Base-by-base conservation (phyloP, 2,113 vertebrate genomes). In the Tragelaphus strepsiceros region DNA sequence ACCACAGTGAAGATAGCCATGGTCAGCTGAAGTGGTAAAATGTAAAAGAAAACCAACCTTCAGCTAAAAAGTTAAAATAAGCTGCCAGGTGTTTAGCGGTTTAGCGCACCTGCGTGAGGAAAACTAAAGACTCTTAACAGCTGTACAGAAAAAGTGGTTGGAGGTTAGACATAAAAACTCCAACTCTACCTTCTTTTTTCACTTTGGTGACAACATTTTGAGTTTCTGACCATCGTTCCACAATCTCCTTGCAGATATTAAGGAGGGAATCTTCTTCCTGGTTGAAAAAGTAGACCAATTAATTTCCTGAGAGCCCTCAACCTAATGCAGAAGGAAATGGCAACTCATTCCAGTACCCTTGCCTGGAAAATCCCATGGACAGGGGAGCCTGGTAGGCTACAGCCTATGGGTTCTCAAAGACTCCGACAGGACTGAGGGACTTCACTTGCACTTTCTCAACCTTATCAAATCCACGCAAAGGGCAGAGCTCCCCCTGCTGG, bases 181-280 rank as follows among this genome's bases (percentile, higher is more conserved):
- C 90, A 95, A 96, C 88, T 19, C 92, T 99, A 99, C 99, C 99
- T 99, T 99, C 98, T 84, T 98, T 98, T 96, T 99, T 98, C 91
- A 98, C 98, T 97, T 98, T 97, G 78, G 98, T 96, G 32, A 97
- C 97, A 53, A 98, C 94, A 91, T 64, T 98, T 88, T 98, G 99
- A 11, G 98, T 96, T 59, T 99, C 99, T 2, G 99, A 98, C 99
- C 99, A 99, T 92, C 99, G 99, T 80, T 99, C 97, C 74, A 99
- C 99, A 53, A 99, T 99, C 98, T 99, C 99, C 96, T 98, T 99
- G 98, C 99, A 99, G 78, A 99, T 99, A 46, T 99, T 99, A 8
- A 98, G 99, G 49, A 99, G 89, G 0, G 99, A 98, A 93, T 99
- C 99, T 98, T 99, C 99, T 90, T 99, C 99, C 99, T 99, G 92